Evolutionary conservation across 2,797 vertebrate species (phyloP).

Genomic region (Bradypus variegatus): DNA sequence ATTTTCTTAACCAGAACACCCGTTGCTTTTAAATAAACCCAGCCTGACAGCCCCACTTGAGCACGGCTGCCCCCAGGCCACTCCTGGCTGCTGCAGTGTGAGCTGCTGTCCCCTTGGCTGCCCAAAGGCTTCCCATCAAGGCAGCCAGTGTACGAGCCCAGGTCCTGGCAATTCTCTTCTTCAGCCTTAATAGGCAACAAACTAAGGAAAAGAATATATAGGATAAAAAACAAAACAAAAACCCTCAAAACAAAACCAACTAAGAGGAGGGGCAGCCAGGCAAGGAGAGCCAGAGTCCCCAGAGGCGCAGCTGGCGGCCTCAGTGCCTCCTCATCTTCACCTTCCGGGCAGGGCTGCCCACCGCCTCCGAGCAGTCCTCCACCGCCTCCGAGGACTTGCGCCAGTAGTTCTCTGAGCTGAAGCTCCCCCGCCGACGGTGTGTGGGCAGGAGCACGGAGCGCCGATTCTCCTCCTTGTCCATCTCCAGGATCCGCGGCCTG

Average conservation of each 20-base stretch:
- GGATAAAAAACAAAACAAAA: slow-evolving; percentile 16
- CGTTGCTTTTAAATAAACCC: slow-evolving; percentile 71
- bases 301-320: slow-evolving; percentile 67
- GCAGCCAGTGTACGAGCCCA: slow-evolving; percentile 61
- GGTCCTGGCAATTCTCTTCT: slow-evolving; percentile 69
- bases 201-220: slow-evolving; percentile 55
- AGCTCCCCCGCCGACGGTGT: slow-evolving; percentile 79
- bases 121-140: slow-evolving; percentile 67
- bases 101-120: slow-evolving; percentile 54
- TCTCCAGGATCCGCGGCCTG: slow-evolving; percentile 95
- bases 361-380: slow-evolving; percentile 79
- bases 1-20: slow-evolving; percentile 69
- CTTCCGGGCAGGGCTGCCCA: slow-evolving; percentile 84
- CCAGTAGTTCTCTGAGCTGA: slow-evolving; percentile 92
- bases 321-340: slow-evolving; percentile 97
- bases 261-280: slow-evolving; percentile 49
- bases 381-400: slow-evolving; percentile 83
- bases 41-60: slow-evolving; percentile 66
- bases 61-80: slow-evolving; percentile 41
- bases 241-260: slow-evolving; percentile 32
- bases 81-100: slow-evolving; percentile 61
- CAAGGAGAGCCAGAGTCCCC: slow-evolving; percentile 64
- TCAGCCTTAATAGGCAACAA: slow-evolving; percentile 69
- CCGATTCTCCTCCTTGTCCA: slow-evolving; percentile 99
- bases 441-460: slow-evolving; percentile 84